phyloP scores from a whole-genome alignment of 2,888 invertebrate genomes.

The Seladonia tumulorum region DNA sequence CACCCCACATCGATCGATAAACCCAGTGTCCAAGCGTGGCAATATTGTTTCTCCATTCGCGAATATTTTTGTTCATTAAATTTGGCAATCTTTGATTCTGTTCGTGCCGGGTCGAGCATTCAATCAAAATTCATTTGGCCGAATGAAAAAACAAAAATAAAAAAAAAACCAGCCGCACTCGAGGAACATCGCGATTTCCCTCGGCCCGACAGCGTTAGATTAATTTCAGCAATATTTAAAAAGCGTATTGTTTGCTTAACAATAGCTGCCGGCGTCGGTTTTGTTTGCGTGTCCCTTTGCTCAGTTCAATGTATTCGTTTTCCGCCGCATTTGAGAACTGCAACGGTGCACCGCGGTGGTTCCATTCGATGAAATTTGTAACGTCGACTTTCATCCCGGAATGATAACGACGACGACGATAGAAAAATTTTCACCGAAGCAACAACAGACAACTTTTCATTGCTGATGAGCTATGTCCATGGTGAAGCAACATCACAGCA shows the following conservation, averaged over 20 bases:
- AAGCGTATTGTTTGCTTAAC: constrained; percentile 3
- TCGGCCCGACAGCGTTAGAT: background rate
- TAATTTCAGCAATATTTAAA: constrained; percentile 9
- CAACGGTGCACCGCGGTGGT: background rate
- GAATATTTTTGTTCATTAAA: background rate
- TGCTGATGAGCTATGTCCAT: no score
- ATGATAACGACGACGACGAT: background rate
- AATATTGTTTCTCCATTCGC: background rate
- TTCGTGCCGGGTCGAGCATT: background rate
- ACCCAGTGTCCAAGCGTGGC: background rate
- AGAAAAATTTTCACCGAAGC: background rate
- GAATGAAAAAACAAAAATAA: background rate
- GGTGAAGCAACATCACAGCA: no score
- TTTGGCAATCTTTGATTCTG: background rate
- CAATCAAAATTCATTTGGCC: background rate
- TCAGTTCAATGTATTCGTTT: background rate
- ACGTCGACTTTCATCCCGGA: background rate
- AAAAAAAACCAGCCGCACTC: background rate
- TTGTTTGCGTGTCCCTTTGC: background rate
- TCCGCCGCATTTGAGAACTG: background rate
- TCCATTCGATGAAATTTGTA: background rate
- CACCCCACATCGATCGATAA: background rate
- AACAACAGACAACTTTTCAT: background rate
- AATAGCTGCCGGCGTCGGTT: background rate
- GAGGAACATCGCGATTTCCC: background rate